Percentiles rank a stretch among this genome's conserved stretches.
Conservation (phyloP, 23 tunicate species). For the Trididemnum miniatum region DNA sequence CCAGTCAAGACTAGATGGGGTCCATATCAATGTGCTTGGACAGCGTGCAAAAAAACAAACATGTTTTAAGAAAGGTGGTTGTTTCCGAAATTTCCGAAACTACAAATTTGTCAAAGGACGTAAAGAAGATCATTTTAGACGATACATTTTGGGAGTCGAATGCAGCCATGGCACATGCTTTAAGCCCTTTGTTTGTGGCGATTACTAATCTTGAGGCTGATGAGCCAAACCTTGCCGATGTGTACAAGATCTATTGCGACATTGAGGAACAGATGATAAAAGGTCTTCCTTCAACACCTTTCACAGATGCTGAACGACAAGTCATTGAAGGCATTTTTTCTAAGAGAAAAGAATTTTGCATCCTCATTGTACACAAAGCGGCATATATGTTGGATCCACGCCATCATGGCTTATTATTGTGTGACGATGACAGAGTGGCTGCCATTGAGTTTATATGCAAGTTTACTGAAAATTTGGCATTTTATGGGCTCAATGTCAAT, state of each 20-base stretch:
- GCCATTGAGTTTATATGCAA: neutral
- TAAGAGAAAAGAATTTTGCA: neutral
- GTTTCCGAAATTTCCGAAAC: slow-evolving; percentile 6
- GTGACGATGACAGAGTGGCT: neutral
- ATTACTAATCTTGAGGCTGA: neutral
- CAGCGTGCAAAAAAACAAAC: too few relatives aligned
- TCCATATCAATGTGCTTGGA: too few relatives aligned
- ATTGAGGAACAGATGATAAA: neutral
- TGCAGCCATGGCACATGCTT: slow-evolving; percentile 5
- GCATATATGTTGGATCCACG: neutral
- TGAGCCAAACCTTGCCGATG: slow-evolving; percentile 5
- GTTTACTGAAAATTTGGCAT: too few relatives aligned
- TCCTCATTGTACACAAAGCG: neutral
- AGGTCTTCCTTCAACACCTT: neutral
- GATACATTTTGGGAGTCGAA: neutral
- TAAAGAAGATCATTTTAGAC: too few relatives aligned
- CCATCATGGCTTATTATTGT: neutral
- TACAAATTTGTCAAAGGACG: too few relatives aligned
- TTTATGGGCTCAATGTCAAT: neutral
- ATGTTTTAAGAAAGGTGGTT: neutral
- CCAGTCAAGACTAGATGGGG: too few relatives aligned
- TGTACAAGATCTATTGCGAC: neutral
- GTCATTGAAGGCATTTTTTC: neutral
- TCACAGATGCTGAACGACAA: neutral
- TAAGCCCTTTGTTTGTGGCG: neutral